Percentiles rank a stretch among this genome's conserved stretches.
Conservation (phyloP, 2,888 invertebrate genomes). For the Imbricaverruca yamaguchii region DNA sequence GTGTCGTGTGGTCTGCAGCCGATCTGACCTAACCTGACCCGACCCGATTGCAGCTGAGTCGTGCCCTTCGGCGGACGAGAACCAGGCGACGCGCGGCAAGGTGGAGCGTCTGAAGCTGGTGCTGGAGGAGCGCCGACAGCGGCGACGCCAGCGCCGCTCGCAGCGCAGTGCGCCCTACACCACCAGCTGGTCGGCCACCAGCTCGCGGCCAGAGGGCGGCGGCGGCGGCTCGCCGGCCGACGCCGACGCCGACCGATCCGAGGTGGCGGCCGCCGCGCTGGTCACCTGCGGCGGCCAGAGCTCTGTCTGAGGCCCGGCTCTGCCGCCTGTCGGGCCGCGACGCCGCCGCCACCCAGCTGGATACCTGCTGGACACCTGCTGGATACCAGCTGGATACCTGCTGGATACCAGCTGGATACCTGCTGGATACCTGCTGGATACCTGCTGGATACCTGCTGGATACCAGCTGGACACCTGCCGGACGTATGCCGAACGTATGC, state of each 20-base stretch:
- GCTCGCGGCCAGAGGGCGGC: not conserved
- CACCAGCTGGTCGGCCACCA: slow-evolving; percentile 28
- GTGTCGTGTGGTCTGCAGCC: too few species aligned
- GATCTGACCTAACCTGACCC: not conserved
- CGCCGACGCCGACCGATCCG: not conserved
- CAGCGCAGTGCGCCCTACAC: slow-evolving; percentile 44
- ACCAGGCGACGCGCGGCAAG: slow-evolving; percentile 73
- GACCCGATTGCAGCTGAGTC: not conserved
- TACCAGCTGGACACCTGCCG: too few species aligned
- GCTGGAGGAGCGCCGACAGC: slow-evolving; percentile 70
- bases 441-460: too few species aligned
- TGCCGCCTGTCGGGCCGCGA: not conserved
- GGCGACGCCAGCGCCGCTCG: slow-evolving; percentile 53
- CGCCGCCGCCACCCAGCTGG: not conserved
- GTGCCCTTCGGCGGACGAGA: slow-evolving; percentile 45
- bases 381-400: too few species aligned
- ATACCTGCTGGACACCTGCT: not conserved
- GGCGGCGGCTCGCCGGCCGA: not conserved
- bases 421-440: too few species aligned
- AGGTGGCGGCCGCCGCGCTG: slow-evolving; percentile 2
- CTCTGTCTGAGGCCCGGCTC: not conserved
- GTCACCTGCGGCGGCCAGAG: slow-evolving; percentile 19
- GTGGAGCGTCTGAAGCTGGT: slow-evolving; percentile 77
- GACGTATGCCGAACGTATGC: too few species aligned
- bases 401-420: too few species aligned